Conservation (phyloP, 2,888 invertebrate genomes). For the Dorcus hopei region DNA sequence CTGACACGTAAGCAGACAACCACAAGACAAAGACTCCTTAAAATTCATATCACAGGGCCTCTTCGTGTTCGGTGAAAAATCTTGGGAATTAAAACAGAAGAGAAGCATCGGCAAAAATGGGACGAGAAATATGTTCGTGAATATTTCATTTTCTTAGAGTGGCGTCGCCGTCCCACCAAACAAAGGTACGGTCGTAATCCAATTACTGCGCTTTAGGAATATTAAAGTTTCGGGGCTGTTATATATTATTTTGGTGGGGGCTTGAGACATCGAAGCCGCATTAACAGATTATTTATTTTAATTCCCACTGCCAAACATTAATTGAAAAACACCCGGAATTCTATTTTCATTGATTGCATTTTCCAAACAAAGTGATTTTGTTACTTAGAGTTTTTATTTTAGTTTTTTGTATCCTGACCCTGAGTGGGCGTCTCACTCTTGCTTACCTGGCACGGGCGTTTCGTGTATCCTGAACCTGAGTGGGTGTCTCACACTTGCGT, state of each 20-base stretch:
- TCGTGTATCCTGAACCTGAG: too few relatives aligned
- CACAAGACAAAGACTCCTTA: not conserved
- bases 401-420: not conserved
- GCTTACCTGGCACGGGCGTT: too few relatives aligned
- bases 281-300: slow-evolving; percentile 18
- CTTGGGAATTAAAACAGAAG: slow-evolving; percentile 27
- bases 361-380: too few relatives aligned
- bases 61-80: slow-evolving; percentile 26
- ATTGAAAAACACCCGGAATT: not conserved
- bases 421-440: too few relatives aligned
- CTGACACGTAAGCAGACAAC: too few relatives aligned
- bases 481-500: too few relatives aligned
- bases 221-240: slow-evolving; percentile 34
- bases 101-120: slow-evolving; percentile 19
- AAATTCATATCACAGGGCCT: slow-evolving; percentile 27
- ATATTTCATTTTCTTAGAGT: slow-evolving; percentile 41
- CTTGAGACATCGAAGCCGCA: slow-evolving; percentile 9
- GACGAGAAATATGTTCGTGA: slow-evolving; percentile 31
- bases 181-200: slow-evolving; percentile 40
- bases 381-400: not conserved
- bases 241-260: slow-evolving; percentile 36
- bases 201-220: slow-evolving; percentile 38
- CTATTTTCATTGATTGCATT: too few relatives aligned
- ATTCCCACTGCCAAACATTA: slow-evolving; percentile 4
- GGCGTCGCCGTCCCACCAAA: slow-evolving; percentile 33